Evolutionary conservation across 2,888 invertebrate species (phyloP).

Genomic region (Subacronicta megacephala): DNA sequence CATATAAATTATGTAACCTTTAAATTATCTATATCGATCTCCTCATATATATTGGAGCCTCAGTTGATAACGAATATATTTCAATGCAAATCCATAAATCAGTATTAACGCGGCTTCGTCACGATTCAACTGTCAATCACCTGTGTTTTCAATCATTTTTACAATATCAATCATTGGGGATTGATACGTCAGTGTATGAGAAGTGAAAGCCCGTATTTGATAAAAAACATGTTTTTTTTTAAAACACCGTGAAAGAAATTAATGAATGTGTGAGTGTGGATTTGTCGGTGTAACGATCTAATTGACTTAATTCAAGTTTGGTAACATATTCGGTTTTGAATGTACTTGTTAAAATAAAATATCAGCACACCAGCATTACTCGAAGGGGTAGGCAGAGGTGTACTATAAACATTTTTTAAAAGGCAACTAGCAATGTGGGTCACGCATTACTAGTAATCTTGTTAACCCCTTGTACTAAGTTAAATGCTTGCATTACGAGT

Average conservation of each 20-base stretch:
- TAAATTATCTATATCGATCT: not conserved
- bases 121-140: conserved; percentile 52
- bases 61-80: conserved; percentile 30
- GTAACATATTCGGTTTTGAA: not conserved
- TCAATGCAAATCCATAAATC: conserved; percentile 49
- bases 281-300: not conserved
- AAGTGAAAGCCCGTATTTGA: conserved; percentile 9
- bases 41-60: conserved; percentile 15
- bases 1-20: not conserved
- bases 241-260: conserved; percentile 19
- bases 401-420: too few species aligned
- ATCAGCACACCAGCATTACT: too few species aligned
- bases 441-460: too few species aligned
- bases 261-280: conserved; percentile 10
- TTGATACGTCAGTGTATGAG: conserved; percentile 22
- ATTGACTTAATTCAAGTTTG: conserved; percentile 8
- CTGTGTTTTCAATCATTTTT: conserved; percentile 48
- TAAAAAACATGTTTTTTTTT: conserved; percentile 4
- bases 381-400: too few species aligned
- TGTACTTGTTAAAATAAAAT: too few species aligned
- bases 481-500: too few species aligned
- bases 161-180: conserved; percentile 49
- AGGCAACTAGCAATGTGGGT: too few species aligned
- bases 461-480: too few species aligned
- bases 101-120: conserved; percentile 37